Base-by-base conservation (phyloP, 2,113 vertebrate genomes). In the Myocastor coypus region DNA sequence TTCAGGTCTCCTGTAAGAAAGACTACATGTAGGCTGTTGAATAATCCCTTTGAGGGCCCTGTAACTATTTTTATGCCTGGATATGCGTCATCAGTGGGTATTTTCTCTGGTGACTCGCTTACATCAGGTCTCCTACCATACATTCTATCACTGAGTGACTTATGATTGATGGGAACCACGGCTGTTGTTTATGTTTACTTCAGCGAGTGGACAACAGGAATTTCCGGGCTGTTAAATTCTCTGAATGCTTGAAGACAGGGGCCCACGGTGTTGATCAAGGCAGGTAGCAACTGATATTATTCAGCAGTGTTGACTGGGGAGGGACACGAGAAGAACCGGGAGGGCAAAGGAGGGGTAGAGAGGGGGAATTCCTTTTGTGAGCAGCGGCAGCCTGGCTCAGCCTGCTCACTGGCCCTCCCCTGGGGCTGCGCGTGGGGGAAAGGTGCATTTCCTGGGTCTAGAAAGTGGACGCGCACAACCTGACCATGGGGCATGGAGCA, bases 1-100 rank as follows among this genome's bases (percentile, higher is more conserved):
- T 98, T 98, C 96, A 97, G 98, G 99, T 98, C 98, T 98, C 98
- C 99, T 98, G 98, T 98, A 99, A 99, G 99, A 98, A 98, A 98
- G 99, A 98, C 97, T 98, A 96, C 99, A 99, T 97, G 99, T 99
- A 99, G 99, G 99, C 98, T 98, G 99, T 99, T 99, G 99, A 99
- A 98, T 99, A 99, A 99, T 98, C 99, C 99, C 99, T 98, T 97
- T 98, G 97, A 98, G 98, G 99, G 99, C 99, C 99, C 99, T 98
- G 98, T 98, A 98, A 98, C 99, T 99, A 99, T 99, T 99, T 99
- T 99, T 99, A 99, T 99, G 99, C 99, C 99, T 99, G 99, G 99
- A 99, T 99, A 99, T 99, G 99, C 99, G 99, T 99, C 99, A 99
- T 98, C 99, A 99, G 99, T 99, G 99, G 99, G 99, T 99, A 99